phyloP scores from a whole-genome alignment of 2,888 invertebrate genomes.

The Drosophila paramelanica region DNA sequence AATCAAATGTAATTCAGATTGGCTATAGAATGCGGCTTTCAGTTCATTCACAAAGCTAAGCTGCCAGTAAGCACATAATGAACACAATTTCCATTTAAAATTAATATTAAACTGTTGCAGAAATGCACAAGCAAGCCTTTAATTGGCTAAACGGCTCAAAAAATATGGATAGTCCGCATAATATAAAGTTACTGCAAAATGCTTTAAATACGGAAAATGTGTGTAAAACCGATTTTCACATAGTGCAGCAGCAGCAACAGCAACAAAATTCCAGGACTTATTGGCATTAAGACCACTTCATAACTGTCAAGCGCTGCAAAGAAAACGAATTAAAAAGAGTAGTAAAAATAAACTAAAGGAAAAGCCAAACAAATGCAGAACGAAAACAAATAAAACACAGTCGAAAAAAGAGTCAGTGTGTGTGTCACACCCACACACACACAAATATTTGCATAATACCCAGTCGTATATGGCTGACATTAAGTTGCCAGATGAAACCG shows the following conservation, averaged over 20 bases:
- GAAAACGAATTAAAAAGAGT: constrained; percentile 8
- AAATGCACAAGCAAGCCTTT: background rate
- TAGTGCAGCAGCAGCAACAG: constrained; percentile 8
- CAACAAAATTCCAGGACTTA: constrained; percentile 27
- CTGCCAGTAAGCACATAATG: constrained; percentile 3
- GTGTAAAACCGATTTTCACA: constrained; percentile 53
- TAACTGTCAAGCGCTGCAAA: constrained; percentile 41
- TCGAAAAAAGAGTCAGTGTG: constrained; percentile 6
- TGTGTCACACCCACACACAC: background rate
- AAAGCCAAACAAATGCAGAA: constrained; percentile 13
- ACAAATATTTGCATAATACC: constrained; percentile 57
- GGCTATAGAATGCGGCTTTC: constrained; percentile 17
- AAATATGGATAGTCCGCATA: background rate
- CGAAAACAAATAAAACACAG: constrained; percentile 24
- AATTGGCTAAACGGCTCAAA: constrained; percentile 1
- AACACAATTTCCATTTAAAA: background rate
- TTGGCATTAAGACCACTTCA: constrained; percentile 57
- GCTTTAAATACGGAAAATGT: constrained; percentile 16
- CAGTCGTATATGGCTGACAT: constrained; percentile 43
- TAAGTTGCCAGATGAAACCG: constrained; percentile 53
- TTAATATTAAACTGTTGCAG: background rate
- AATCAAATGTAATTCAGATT: constrained; percentile 55
- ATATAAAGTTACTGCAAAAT: background rate
- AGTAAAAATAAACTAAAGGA: constrained; percentile 15
- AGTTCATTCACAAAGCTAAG: constrained; percentile 15